A percentile compares a stretch with the other conserved stretches of the same genome.
Conservation (phyloP, 2,797 vertebrate genomes). For the Gambusia yucatana region DNA sequence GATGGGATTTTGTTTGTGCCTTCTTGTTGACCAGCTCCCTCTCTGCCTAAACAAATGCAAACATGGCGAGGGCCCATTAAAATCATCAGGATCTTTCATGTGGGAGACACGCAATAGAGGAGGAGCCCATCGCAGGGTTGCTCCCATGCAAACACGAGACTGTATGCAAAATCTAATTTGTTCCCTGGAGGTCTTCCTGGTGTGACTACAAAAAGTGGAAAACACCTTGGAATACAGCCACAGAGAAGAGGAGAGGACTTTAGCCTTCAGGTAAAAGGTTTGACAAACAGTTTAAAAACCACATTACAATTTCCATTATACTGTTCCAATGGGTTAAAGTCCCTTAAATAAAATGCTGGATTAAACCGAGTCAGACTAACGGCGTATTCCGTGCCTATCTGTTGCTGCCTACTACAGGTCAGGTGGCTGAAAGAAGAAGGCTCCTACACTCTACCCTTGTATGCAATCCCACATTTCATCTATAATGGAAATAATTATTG, state of each 20-base stretch:
- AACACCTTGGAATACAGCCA: conserved; percentile 18
- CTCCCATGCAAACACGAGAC: conserved; percentile 53
- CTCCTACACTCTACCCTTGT: too few species aligned
- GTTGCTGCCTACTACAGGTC: not conserved
- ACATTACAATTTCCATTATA: not conserved
- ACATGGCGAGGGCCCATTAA: conserved; percentile 57
- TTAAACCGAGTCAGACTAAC: not conserved
- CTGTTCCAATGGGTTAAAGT: not conserved
- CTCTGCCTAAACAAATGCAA: conserved; percentile 66
- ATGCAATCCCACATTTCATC: not conserved
- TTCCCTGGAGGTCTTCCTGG: conserved; percentile 36
- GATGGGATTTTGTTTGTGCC: conserved; percentile 66
- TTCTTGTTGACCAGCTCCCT: conserved; percentile 58
- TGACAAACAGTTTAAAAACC: not conserved
- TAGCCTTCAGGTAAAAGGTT: conserved; percentile 14
- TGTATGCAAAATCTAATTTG: conserved; percentile 65
- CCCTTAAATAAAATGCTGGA: not conserved
- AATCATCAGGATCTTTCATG: conserved; percentile 40
- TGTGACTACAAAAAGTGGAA: conserved; percentile 41
- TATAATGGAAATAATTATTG: not conserved
- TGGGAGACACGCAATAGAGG: conserved; percentile 25
- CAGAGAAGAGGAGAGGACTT: conserved; percentile 38
- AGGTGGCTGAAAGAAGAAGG: not conserved
- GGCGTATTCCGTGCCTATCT: not conserved
- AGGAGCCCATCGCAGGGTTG: conserved; percentile 9